These are phyloP conservation scores for Oeneis ivallda DNA, from an alignment of 2,888 invertebrate genomes.

Conservation along the genomic window DNA sequence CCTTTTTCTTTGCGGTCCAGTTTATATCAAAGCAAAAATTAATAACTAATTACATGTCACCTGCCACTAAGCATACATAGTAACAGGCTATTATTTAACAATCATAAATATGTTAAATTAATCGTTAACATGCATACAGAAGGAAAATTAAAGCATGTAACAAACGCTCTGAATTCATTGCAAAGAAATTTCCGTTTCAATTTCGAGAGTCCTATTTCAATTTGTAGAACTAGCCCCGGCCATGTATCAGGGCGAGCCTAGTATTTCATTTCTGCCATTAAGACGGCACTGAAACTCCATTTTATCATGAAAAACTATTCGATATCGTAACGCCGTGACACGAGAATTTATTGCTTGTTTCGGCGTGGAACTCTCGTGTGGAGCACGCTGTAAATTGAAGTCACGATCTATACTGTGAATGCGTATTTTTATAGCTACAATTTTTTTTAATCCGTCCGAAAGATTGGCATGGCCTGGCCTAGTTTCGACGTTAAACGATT, in stretches of 20 bases:
- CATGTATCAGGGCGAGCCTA: slow-evolving; percentile 46
- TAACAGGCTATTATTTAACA: no score
- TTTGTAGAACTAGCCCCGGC: slow-evolving; percentile 39
- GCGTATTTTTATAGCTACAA: slow-evolving; percentile 10
- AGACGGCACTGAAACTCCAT: slow-evolving; percentile 51
- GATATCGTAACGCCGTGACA: slow-evolving; percentile 48
- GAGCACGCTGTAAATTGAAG: slow-evolving; percentile 39
- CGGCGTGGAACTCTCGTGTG: slow-evolving; percentile 43
- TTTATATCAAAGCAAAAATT: no score
- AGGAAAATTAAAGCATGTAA: slow-evolving; percentile 6
- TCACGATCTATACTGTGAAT: slow-evolving; percentile 21
- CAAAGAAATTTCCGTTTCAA: slow-evolving; percentile 36
- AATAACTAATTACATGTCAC: no score
- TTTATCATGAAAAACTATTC: slow-evolving; percentile 55
- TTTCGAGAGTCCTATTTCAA: slow-evolving; percentile 41
- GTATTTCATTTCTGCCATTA: slow-evolving; percentile 54
- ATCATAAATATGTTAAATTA: no score
- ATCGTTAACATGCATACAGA: not conserved
- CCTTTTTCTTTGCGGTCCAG: no score
- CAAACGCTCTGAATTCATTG: slow-evolving; percentile 19
- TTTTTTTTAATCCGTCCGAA: slow-evolving; percentile 13
- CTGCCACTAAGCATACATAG: no score
- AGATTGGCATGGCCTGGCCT: slow-evolving; percentile 10
- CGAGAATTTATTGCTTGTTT: slow-evolving; percentile 46
- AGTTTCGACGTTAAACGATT: slow-evolving; percentile 12